Evolutionary conservation across 2,888 invertebrate genomes (phyloP).

Genomic region (Pimpla rufipes): DNA sequence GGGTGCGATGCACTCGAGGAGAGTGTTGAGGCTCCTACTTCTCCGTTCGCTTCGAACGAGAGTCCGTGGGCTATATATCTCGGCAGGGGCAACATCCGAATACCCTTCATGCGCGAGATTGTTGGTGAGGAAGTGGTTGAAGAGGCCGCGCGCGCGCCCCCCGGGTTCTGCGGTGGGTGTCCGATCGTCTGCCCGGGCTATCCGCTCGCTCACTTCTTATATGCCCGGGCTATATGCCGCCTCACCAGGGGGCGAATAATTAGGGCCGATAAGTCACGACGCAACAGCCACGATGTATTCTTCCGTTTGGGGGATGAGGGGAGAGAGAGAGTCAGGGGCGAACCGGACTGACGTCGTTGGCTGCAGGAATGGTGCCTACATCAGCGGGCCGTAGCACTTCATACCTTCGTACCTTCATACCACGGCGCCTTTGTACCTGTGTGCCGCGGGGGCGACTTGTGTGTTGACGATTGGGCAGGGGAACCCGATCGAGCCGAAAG

Average conservation of each 20-base stretch:
- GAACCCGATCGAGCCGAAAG: conserved; percentile 71
- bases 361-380: conserved; percentile 63
- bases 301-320: conserved; percentile 67
- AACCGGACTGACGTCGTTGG: conserved; percentile 67
- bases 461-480: conserved; percentile 65
- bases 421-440: conserved; percentile 16
- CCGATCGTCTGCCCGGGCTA: conserved; percentile 60
- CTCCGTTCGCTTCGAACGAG: conserved; percentile 47
- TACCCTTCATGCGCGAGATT: conserved; percentile 63
- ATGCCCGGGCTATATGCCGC: conserved; percentile 37
- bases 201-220: conserved; percentile 62
- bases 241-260: conserved; percentile 81
- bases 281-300: conserved; percentile 76
- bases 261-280: conserved; percentile 85
- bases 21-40: conserved; percentile 42
- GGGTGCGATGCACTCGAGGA: conserved; percentile 66
- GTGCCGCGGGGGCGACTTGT: conserved; percentile 48
- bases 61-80: conserved; percentile 46
- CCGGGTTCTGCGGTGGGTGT: conserved; percentile 41
- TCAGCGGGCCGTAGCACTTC: conserved; percentile 8
- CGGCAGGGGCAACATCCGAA: conserved; percentile 49
- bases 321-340: conserved; percentile 49
- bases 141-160: conserved; percentile 45
- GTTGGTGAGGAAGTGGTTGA: conserved; percentile 43
- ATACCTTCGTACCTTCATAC: conserved; percentile 2